Base-by-base conservation (phyloP, 2,888 invertebrate species). In the Beris chalybata region DNA sequence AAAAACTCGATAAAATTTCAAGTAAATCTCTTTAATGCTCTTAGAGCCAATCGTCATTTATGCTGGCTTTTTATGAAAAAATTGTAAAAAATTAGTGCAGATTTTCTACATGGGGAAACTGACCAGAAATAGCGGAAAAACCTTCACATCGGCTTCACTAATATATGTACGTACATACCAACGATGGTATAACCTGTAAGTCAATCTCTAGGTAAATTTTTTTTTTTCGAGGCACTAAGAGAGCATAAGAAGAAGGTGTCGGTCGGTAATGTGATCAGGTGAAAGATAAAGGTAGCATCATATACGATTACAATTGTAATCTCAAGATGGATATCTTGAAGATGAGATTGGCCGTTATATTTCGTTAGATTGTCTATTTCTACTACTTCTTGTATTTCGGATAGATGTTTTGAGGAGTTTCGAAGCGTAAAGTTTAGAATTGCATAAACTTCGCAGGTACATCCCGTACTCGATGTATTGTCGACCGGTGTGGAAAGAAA, bases 41-140 rank as follows among this genome's bases (percentile, higher is more conserved):
- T 66, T 66, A 66, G 32, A 31, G 47, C 44, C 22, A 61, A 61
- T 66, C 45, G 65, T 65, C 47, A 52, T 65, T 64, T 65, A 65
- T 57, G 43, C 15, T 5, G 31, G 0, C 47, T 55, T 47, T 54
- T 64, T 44, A 3, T 43, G 44, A n/a, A 43, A 38, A 38, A 56
- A 43, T 9, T 38, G 44, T n/a, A 43, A 38, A 38, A 56, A 43
- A 52, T 57, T 64, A 52, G 57, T 55, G 32, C 13, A n/a, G 29
- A 3, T 48, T 45, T 47, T 54, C 55, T 44, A 3, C 56, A 31
- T 31, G 13, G 12, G 15, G 32, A 43, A 47, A 53, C 53, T 53
- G 53, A 22, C 22, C 7, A 53, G 53, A 22, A 31, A 50, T 53
- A 31, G 30, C 53, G 53, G 53, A 53, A 53, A 52, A 30, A 12